Conservation (phyloP, 2,797 vertebrate species). For the Cirrhinus molitorella region DNA sequence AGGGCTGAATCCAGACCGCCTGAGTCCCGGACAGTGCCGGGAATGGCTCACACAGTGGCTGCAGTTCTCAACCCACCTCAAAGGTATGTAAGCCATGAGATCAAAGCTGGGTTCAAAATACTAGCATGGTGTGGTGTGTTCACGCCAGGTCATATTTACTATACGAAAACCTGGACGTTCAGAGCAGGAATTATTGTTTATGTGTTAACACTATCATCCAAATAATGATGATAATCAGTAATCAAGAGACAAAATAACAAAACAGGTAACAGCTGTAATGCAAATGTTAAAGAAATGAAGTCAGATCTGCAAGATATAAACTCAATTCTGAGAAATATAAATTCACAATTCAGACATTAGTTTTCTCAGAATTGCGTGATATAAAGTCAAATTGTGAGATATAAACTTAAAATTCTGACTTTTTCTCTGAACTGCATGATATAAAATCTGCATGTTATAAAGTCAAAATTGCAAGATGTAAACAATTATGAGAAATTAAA, state of each 20-base stretch:
- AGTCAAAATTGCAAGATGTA: too few species aligned
- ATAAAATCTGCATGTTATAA: too few species aligned
- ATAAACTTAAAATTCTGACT: too few species aligned
- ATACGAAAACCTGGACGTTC: not conserved
- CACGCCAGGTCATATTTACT: not conserved
- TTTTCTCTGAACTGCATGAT: too few species aligned
- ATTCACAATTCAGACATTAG: too few species aligned
- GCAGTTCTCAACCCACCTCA: slow-evolving; percentile 82
- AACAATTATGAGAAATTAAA: too few species aligned
- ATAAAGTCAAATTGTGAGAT: too few species aligned
- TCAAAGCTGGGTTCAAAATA: too few species aligned
- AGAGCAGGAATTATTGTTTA: not conserved
- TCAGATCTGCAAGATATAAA: too few species aligned
- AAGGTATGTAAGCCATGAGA: slow-evolving; percentile 77
- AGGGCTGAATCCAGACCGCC: slow-evolving; percentile 80
- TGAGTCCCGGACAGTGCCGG: slow-evolving; percentile 76
- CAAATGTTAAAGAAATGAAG: not conserved
- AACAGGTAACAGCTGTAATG: not conserved
- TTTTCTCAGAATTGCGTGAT: too few species aligned
- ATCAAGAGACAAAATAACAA: not conserved
- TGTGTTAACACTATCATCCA: not conserved
- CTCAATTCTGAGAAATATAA: too few species aligned
- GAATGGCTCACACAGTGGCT: slow-evolving; percentile 92
- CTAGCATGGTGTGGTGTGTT: not conserved
- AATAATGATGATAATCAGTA: not conserved